Evolutionary conservation across 2,888 invertebrate species (phyloP).

Genomic region (Caenorhabditis becei): DNA sequence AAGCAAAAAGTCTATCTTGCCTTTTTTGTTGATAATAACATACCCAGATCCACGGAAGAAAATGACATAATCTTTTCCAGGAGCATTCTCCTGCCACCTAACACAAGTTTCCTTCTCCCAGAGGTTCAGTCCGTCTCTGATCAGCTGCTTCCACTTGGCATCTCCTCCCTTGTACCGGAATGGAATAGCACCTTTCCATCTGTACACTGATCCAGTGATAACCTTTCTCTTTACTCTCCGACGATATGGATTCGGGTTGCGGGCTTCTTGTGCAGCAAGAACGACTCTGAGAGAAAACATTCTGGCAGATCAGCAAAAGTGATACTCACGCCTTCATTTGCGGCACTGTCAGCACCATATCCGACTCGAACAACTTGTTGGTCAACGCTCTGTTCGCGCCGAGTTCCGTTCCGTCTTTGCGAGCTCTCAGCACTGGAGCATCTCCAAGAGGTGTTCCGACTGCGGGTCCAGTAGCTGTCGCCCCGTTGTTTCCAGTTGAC

Average conservation of each 20-base stretch:
- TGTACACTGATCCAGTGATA: conserved; percentile 79
- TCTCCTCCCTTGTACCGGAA: conserved; percentile 77
- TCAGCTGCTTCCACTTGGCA: conserved; percentile 76
- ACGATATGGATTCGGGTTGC: conserved; percentile 29
- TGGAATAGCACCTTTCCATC: conserved; percentile 78
- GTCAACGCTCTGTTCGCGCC: conserved; percentile 77
- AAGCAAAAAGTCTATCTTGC: not conserved
- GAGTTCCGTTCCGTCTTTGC: conserved; percentile 77
- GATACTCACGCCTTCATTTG: conserved; percentile 74
- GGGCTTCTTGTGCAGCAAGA: conserved; percentile 61
- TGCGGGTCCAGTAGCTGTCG: conserved; percentile 9
- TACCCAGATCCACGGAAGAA: conserved; percentile 78
- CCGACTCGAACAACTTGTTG: conserved; percentile 78
- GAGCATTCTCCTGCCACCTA: conserved; percentile 76
- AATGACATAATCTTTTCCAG: conserved; percentile 77
- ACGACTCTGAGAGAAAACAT: conserved; percentile 52
- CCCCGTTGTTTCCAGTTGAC: conserved; percentile 49
- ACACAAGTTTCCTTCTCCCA: conserved; percentile 81
- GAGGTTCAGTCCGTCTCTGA: conserved; percentile 72
- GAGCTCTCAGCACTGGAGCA: conserved; percentile 65
- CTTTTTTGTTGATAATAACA: not conserved
- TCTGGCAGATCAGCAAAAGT: not conserved
- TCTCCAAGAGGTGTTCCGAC: conserved; percentile 40
- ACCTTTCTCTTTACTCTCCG: conserved; percentile 64
- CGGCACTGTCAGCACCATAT: conserved; percentile 78